Base-by-base conservation (phyloP, 2,888 invertebrate species). In the Himalopsyche kuldschensis region DNA sequence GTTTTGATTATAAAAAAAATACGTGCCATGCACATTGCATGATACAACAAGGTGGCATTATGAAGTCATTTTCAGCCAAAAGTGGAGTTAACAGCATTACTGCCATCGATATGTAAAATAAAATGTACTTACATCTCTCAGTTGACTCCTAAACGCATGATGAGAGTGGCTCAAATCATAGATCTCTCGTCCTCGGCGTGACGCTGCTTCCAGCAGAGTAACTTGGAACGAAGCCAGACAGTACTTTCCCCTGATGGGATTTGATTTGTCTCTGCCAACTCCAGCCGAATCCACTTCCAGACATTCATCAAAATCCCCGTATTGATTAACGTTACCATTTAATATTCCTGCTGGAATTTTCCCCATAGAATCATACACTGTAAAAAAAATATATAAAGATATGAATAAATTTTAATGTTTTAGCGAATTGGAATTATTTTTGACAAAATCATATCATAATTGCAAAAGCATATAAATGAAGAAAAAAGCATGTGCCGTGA, bases 281-380 rank as follows among this genome's bases (percentile, higher is more conserved):
- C 17, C n/a, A 6, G 32, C 80, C 20, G 31, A 75, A 87, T 69
- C 35, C 3, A 84, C 80, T 63, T 89, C 87, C 35, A 94, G 87
- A 89, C 94, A 93, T 87, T 92, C 91, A 87, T 93, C 92, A 87
- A 91, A 93, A 88, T 93, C 92, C 2, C 94, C 94, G 75, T 92
- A 92, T 87, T 94, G 94, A 89, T 94, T 94, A 48, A 94, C 91
- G 87, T 94, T 94, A 79, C 94, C 94, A 87, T 91, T 93, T 63
- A 94, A 88, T 78, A 94, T 90, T 63, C 94, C 94, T 15, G 94
- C 93, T 47, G 94, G 92, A 46, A 94, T 88, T 89, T 94, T 94
- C n/a, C 93, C 94, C 10, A 93, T 92, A 4, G 94, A 92, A 89
- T 94, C 94, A 88, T 93, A 92, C 93, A 94, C 94, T 94, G 88